phyloP scores from a whole-genome alignment of 2,113 vertebrate species.

The Seriola dumerili region DNA sequence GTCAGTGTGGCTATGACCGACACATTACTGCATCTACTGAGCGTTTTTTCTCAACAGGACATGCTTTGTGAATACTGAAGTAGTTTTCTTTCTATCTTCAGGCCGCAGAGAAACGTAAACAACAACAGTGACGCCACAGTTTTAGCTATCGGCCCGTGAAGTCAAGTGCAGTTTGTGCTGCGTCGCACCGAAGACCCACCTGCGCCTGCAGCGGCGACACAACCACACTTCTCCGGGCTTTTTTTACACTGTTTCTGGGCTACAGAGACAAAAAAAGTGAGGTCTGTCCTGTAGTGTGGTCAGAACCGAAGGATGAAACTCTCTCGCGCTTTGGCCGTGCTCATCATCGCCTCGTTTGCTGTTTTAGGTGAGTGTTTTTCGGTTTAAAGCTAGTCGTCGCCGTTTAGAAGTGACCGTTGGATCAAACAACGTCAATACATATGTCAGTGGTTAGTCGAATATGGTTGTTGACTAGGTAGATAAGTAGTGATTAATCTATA shows the following conservation, averaged over 20 bases:
- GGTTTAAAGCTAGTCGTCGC: background rate
- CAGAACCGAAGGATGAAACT: conserved; percentile 64
- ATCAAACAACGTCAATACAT: background rate
- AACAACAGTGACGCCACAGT: background rate
- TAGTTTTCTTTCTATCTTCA: no score
- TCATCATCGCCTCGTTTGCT: conserved; percentile 56
- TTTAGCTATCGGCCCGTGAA: conserved; percentile 5
- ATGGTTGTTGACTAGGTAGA: background rate
- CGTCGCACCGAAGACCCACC: conserved; percentile 30
- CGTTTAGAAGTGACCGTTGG: background rate
- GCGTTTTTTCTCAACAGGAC: background rate
- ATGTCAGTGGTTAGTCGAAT: background rate
- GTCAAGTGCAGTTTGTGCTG: conserved; percentile 25
- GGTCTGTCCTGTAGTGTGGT: no score
- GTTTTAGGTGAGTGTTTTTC: conserved; percentile 76
- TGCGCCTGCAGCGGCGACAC: conserved; percentile 34
- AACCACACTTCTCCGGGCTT: background rate
- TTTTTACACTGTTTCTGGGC: no score
- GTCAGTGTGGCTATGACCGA: background rate
- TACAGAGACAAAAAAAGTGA: background rate
- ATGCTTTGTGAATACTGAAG: background rate
- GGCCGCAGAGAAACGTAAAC: background rate
- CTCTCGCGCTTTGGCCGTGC: background rate
- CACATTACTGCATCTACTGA: background rate
- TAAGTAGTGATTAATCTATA: background rate